phyloP scores from a whole-genome alignment of 2,113 vertebrate species.

The Oophaga pumilio region DNA sequence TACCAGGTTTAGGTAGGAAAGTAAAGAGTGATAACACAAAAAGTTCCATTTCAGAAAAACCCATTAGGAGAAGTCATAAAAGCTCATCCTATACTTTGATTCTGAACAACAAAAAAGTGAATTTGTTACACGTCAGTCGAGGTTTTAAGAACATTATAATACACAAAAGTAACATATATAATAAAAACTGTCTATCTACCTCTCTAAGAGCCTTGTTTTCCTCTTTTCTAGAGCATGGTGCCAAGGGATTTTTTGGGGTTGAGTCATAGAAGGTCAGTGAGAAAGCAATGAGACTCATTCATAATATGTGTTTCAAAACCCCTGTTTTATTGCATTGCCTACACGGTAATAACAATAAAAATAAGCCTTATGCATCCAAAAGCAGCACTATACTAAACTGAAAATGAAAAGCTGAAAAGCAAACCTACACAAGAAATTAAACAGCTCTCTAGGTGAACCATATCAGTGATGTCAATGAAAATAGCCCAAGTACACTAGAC shows the following conservation, averaged over 20 bases:
- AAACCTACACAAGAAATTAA: conserved; percentile 42
- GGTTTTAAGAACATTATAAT: neutral
- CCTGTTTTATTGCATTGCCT: conserved; percentile 5
- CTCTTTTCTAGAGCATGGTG: neutral
- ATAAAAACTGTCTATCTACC: neutral
- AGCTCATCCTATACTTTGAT: neutral
- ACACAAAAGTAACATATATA: neutral
- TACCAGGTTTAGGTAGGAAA: too few species aligned
- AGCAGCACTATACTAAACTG: conserved; percentile 4
- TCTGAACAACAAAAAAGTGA: neutral
- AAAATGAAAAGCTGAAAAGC: conserved; percentile 24
- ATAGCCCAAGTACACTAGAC: conserved; percentile 50
- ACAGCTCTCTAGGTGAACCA: conserved; percentile 53
- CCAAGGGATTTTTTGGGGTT: neutral
- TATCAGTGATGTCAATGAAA: conserved; percentile 55
- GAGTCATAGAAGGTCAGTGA: conserved; percentile 4
- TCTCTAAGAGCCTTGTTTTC: neutral
- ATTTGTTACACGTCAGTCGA: neutral
- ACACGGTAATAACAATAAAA: conserved; percentile 17
- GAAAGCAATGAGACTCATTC: neutral
- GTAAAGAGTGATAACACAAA: too few species aligned
- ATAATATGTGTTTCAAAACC: conserved; percentile 8
- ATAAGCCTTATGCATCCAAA: conserved; percentile 17
- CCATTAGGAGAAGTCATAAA: neutral
- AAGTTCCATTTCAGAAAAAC: neutral